Percentiles rank a stretch among this genome's conserved stretches.
These are phyloP conservation scores for Latrodectus geometricus DNA, from an alignment of 1,140 invertebrate genomes.

Conservation along the genomic window DNA sequence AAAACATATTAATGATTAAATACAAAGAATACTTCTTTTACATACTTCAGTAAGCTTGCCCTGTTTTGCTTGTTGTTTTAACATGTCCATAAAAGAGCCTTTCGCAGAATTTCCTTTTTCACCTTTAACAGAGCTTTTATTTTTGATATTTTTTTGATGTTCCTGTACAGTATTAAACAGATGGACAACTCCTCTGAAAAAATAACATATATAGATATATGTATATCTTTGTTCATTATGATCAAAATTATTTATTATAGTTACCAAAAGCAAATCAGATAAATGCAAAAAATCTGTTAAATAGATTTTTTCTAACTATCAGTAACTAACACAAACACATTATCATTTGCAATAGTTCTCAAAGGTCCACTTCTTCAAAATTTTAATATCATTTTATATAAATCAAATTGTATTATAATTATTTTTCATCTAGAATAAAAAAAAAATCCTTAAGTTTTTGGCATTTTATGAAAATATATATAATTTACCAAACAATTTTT, in stretches of 20 bases:
- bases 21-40: neutral
- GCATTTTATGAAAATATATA: too few relatives aligned
- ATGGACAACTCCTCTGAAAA: conserved; percentile 86
- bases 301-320: neutral
- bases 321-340: neutral
- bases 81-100: conserved; percentile 54
- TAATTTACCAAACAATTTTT: too few relatives aligned
- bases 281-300: neutral
- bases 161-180: conserved; percentile 89
- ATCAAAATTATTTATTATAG: neutral
- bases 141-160: conserved; percentile 77
- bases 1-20: neutral
- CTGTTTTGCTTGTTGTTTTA: conserved; percentile 35
- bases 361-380: too few relatives aligned
- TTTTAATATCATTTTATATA: too few relatives aligned
- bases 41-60: conserved; percentile 14
- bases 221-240: neutral
- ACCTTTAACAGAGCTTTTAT: conserved; percentile 71
- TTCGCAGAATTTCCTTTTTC: conserved; percentile 35
- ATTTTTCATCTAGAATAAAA: too few relatives aligned
- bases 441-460: too few relatives aligned
- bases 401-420: too few relatives aligned
- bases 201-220: conserved; percentile 38
- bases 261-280: neutral
- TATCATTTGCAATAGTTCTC: neutral